Conservation (phyloP, 2,797 vertebrate species). For the Phrynocephalus vlangalii region DNA sequence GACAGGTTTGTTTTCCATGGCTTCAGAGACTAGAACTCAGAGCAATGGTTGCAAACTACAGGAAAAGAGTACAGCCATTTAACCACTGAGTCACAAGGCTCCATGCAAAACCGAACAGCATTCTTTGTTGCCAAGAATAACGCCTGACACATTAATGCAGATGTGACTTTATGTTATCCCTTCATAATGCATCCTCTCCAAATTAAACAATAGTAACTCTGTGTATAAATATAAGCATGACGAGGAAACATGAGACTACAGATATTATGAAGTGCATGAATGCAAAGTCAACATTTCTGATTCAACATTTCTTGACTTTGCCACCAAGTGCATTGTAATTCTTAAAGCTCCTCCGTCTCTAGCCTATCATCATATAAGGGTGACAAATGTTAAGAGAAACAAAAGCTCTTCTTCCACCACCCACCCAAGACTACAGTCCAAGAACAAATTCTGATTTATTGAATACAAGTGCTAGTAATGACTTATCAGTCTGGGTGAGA, state of each 20-base stretch:
- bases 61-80: too few species aligned
- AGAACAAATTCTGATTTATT: constrained; percentile 66
- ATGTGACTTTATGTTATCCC: too few species aligned
- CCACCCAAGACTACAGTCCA: constrained; percentile 39
- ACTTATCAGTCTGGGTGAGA: constrained; percentile 70
- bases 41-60: too few species aligned
- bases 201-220: neutral
- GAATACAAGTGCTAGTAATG: constrained; percentile 68
- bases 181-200: too few species aligned
- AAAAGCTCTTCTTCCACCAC: constrained; percentile 36
- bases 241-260: neutral
- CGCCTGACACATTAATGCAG: too few species aligned
- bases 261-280: neutral
- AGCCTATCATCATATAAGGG: constrained; percentile 20
- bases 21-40: too few species aligned
- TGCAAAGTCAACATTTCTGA: neutral
- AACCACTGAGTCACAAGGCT: too few species aligned
- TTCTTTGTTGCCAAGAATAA: neutral
- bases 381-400: constrained; percentile 55
- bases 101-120: too few species aligned
- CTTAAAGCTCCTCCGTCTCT: neutral
- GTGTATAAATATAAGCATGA: neutral
- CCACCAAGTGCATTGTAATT: constrained; percentile 2
- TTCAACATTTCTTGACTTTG: neutral
- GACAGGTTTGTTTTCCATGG: too few species aligned